Evolutionary conservation across 2,113 vertebrate species (phyloP), one percentile per base, ranked within the genome.

Genomic region (Anoura caudifer): DNA sequence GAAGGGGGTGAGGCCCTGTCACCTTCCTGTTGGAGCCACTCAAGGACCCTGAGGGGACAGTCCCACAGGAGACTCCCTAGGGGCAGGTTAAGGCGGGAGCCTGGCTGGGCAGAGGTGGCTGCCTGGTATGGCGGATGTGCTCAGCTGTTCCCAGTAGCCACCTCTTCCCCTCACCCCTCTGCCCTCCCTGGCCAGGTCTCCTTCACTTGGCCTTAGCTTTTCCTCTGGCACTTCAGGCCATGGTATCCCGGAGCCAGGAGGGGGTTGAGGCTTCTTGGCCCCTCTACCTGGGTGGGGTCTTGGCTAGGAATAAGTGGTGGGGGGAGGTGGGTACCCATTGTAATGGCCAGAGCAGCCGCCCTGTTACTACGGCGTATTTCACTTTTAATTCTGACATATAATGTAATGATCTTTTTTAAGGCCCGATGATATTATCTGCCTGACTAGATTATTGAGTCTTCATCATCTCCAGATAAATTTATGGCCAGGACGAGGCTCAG

Each of bases 371-470:
- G 96, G 98, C 97, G 98, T 99, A 99, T 99, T 99, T 99, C 99
- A 99, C 98, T 99, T 99, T 99, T 99, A 99, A 99, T 99, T 99
- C 98, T 99, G 98, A 98, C 98, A 99, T 99, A 98, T 99, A 99
- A 99, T 98, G 98, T 99, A 99, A 99, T 99, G 99, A 99, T 99
- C 98, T 99, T 98, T 98, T 99, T 99, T 99, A 99, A 98, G 98
- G 98, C 98, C 98, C 98, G 98, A 98, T 99, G 98, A 98, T 99
- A 99, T 99, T 99, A 99, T 99, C 98, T 99, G 99, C 98, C 98
- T 99, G 98, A 99, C 98, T 99, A 98, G 98, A 98, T 99, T 99
- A 99, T 99, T 99, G 99, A 99, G 99, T 99, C 98, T 99, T 99
- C 98, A 99, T 99, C 99, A 99, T 98, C 98, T 99, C 98, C 98